These are phyloP conservation scores for Eupithecia pulchellata DNA, from an alignment of 2,888 invertebrate genomes.

Conservation along the genomic window DNA sequence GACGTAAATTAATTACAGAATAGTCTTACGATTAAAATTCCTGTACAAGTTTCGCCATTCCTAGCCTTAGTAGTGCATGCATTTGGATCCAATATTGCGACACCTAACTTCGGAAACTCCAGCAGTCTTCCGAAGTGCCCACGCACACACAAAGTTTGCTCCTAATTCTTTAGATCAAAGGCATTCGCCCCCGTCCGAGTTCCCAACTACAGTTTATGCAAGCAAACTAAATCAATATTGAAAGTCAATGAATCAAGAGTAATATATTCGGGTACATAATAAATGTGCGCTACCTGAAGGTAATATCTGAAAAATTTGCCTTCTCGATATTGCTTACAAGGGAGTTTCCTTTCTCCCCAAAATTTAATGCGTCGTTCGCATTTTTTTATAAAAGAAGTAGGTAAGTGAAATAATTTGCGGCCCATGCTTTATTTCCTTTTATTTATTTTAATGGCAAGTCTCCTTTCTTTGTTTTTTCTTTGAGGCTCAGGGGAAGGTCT, in stretches of 20 bases:
- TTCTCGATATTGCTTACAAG: slow-evolving; percentile 86
- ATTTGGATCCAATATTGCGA: slow-evolving; percentile 48
- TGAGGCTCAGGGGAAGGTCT: slow-evolving; percentile 69
- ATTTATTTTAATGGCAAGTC: slow-evolving; percentile 85
- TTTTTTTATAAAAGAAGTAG: slow-evolving; percentile 84
- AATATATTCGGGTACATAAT: slow-evolving; percentile 86
- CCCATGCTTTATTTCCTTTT: slow-evolving; percentile 83
- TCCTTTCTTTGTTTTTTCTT: slow-evolving; percentile 79
- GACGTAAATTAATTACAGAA: neutral
- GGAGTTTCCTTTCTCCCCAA: slow-evolving; percentile 85
- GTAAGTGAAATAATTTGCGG: slow-evolving; percentile 85
- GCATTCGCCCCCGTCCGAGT: slow-evolving; percentile 59
- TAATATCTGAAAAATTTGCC: slow-evolving; percentile 86
- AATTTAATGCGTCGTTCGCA: slow-evolving; percentile 86
- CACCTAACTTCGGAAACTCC: slow-evolving; percentile 46
- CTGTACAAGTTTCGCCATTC: slow-evolving; percentile 18
- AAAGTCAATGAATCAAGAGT: slow-evolving; percentile 86
- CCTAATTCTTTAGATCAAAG: slow-evolving; percentile 71
- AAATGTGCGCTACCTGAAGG: slow-evolving; percentile 86
- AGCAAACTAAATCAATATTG: slow-evolving; percentile 85
- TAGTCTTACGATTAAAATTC: slow-evolving; percentile 18
- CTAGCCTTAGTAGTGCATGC: slow-evolving; percentile 37
- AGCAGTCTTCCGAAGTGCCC: slow-evolving; percentile 51
- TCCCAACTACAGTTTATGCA: slow-evolving; percentile 81
- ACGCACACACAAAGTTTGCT: slow-evolving; percentile 55